Evolutionary conservation across 2,888 invertebrate genomes (phyloP), one percentile per base, ranked within the genome.

Genomic region (Sinelater perroti): DNA sequence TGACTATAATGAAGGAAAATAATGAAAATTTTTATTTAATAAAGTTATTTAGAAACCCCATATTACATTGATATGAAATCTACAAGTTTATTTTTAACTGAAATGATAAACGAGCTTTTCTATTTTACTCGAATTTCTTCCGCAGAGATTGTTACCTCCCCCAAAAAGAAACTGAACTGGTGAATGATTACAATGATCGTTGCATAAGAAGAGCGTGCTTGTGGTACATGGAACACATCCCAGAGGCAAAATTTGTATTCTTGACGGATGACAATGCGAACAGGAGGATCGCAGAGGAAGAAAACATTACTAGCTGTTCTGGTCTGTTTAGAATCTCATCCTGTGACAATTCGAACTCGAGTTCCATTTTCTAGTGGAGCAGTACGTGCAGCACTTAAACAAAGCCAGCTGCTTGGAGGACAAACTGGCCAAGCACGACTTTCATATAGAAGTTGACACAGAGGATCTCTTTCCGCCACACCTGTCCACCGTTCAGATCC

Each of bases 101-200:
- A n/a, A n/a, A n/a, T n/a, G n/a, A n/a, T n/a, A n/a, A n/a, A n/a
- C n/a, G n/a, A n/a, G n/a, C n/a, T n/a, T n/a, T n/a, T n/a, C n/a
- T n/a, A n/a, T n/a, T n/a, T n/a, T n/a, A n/a, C n/a, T n/a, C n/a
- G n/a, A n/a, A n/a, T 18, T n/a, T n/a, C n/a, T n/a, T n/a, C n/a
- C n/a, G n/a, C 70, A 95, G 95, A 71, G 92, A 94, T 60, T 97
- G 97, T 0, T 97, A 93, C 75, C 81, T 93, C 1, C 90, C 91
- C 72, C 84, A 95, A 46, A 79, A 87, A 50, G 88, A 90, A 4
- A 89, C 89, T 5, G 97, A 97, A 78, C 85, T 88, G 13, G 80
- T 86, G 35, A 97, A 97, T 79, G 95, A 97, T 75, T 85, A 95
- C 60, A 96, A 97, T 81, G 95, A 96, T 74, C 81, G 95, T 67